Evolutionary conservation across 2,797 vertebrate species (phyloP).

Genomic region (Amblyopsis hoosieri): DNA sequence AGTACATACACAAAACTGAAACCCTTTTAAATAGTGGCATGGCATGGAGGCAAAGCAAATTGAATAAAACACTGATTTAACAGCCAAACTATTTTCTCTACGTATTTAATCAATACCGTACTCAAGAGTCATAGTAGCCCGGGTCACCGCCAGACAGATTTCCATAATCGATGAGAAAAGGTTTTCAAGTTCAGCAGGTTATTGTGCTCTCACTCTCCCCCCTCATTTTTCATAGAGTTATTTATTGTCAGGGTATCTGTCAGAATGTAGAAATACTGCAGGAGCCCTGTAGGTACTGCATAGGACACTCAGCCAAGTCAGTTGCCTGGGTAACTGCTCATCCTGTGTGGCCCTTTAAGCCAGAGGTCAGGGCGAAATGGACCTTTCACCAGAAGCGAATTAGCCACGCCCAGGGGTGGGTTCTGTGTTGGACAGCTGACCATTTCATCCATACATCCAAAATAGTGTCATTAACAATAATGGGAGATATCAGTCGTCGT

Average conservation of each 20-base stretch:
- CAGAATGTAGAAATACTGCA: slow-evolving; percentile 34
- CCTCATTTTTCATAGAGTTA: slow-evolving; percentile 66
- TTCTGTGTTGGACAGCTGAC: too few species aligned
- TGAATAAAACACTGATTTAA: slow-evolving; percentile 60
- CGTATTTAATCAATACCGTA: slow-evolving; percentile 70
- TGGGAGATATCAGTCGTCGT: too few species aligned
- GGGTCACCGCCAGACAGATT: slow-evolving; percentile 31
- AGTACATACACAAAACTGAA: slow-evolving; percentile 59
- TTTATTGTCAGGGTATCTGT: slow-evolving; percentile 64
- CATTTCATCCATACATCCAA: too few species aligned
- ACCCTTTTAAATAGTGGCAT: slow-evolving; percentile 12
- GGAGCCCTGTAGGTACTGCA: slow-evolving; percentile 1
- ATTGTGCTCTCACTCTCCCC: slow-evolving; percentile 45
- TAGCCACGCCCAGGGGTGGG: too few species aligned
- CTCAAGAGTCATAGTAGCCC: slow-evolving; percentile 68
- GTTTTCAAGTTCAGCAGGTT: slow-evolving; percentile 73
- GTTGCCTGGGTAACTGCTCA: slow-evolving; percentile 9
- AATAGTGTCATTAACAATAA: too few species aligned
- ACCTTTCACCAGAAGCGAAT: too few species aligned
- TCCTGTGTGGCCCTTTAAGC: slow-evolving; percentile 12
- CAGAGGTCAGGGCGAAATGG: slow-evolving; percentile 23
- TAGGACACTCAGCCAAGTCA: slow-evolving; percentile 15
- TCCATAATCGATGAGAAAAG: slow-evolving; percentile 74
- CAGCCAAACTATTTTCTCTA: slow-evolving; percentile 72
- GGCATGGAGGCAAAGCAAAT: slow-evolving; percentile 26